Base-by-base conservation (phyloP, 2,888 invertebrate genomes). In the Trachelus troglodyta region DNA sequence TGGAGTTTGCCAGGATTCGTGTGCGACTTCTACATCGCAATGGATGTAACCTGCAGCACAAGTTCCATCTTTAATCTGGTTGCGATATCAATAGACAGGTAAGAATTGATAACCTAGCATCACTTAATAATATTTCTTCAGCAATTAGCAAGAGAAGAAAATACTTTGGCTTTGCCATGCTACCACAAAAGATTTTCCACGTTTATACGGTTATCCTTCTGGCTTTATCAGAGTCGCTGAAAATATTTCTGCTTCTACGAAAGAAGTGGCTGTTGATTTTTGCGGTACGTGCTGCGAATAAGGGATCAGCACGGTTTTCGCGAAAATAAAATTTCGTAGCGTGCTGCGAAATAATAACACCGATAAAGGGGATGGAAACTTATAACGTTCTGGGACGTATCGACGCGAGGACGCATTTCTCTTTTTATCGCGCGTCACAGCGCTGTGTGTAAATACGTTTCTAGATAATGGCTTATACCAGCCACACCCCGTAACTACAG, bases 51-150 rank as follows among this genome's bases (percentile, higher is more conserved):
- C 84, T 98, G 98, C 92, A 98, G 98, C 87, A 99, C 98, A 82
- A 98, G 98, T 89, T 98, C 98, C 91, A 99, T 99, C 92, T 98
- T 98, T 93, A 98, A 99, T 94, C 94, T 98, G 91, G 98, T 98
- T 86, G 98, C 98, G 87, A 99, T 99, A 92, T 98, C 98, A 88
- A 97, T 98, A 93, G 98, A 99, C 95, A 97, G 98, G 98, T 98
- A 92, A 94, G 95, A 90, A 12, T 15, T 40, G 3, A 3, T 31
- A 31, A 37, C 30, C n/a, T n/a, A 69, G n/a, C 15, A 9, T 1
- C 31, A 33, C 30, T 69, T 56, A 33, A n/a, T 4, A 23, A 40
- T 23, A 56, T 56, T 56, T 23, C 4, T 56, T 23, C 1, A 9
- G 6, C 23, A 9, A 6, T 71, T n/a, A 31, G 31, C 71, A 15